Evolutionary conservation across 2,888 invertebrate genomes (phyloP).

Genomic region (Cepaea hortensis): DNA sequence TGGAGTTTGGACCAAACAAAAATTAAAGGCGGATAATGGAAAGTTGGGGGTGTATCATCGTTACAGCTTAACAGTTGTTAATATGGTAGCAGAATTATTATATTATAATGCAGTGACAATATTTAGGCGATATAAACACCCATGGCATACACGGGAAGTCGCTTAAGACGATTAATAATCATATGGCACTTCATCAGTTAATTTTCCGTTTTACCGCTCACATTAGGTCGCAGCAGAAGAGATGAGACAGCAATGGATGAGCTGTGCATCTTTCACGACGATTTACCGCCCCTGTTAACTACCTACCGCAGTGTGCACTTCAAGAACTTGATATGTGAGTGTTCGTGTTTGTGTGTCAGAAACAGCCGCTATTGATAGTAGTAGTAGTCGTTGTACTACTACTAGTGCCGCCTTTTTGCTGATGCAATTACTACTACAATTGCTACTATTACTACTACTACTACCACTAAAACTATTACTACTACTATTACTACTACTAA

Average conservation of each 20-base stretch:
- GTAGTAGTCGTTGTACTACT: not conserved
- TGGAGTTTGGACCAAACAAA: no score
- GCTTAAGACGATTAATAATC: no score
- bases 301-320: conserved; percentile 61
- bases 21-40: no score
- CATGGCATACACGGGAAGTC: no score
- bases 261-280: conserved; percentile 88
- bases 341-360: not conserved
- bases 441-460: conserved; percentile 6
- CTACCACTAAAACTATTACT: conserved; percentile 4
- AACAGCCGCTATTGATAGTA: not conserved
- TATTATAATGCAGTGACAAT: no score
- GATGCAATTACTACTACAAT: conserved; percentile 8
- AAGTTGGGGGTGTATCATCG: no score
- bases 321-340: conserved; percentile 53
- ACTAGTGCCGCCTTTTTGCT: not conserved
- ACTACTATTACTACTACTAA: conserved; percentile 26
- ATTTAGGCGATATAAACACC: no score
- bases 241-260: conserved; percentile 76
- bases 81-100: no score
- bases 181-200: no score
- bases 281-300: conserved; percentile 80
- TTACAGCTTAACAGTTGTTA: no score
- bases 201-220: not conserved
- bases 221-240: conserved; percentile 64